These are phyloP conservation scores for Squalus acanthias DNA, from an alignment of 2,797 vertebrate genomes.

Conservation along the genomic window DNA sequence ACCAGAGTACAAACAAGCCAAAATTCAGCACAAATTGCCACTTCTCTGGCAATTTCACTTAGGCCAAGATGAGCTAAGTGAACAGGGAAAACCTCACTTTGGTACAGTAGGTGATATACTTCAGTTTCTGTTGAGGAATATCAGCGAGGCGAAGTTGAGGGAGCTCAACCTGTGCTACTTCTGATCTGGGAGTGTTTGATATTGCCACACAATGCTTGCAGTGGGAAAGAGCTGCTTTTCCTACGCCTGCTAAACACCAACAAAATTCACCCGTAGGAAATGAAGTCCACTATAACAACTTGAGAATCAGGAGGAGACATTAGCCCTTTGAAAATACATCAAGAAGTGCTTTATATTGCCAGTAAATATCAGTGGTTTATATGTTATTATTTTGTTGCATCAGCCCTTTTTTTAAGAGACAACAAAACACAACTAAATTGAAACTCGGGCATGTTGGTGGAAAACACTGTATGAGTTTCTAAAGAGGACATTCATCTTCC, in stretches of 20 bases:
- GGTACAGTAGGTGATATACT: too few species aligned
- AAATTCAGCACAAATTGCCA: too few species aligned
- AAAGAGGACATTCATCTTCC: not conserved
- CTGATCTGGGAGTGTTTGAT: too few species aligned
- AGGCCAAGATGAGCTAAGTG: too few species aligned
- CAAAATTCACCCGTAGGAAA: not conserved
- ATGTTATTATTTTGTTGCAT: not conserved
- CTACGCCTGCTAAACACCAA: not conserved
- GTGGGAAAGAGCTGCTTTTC: not conserved
- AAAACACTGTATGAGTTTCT: not conserved
- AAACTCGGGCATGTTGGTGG: not conserved
- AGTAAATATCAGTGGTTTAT: not conserved
- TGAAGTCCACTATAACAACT: not conserved
- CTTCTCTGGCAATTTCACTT: too few species aligned
- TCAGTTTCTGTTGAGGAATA: too few species aligned
- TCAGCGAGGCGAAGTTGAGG: too few species aligned
- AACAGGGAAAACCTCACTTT: too few species aligned
- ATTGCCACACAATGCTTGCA: too few species aligned
- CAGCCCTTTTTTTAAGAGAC: not conserved
- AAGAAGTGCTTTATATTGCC: not conserved
- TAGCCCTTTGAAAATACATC: not conserved
- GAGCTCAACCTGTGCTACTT: too few species aligned
- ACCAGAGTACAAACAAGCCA: too few species aligned
- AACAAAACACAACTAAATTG: not conserved
- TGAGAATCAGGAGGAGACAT: not conserved